Base-by-base conservation (phyloP, 92 coral and sea anemone genomes). In the Zoanthus gigantus region DNA sequence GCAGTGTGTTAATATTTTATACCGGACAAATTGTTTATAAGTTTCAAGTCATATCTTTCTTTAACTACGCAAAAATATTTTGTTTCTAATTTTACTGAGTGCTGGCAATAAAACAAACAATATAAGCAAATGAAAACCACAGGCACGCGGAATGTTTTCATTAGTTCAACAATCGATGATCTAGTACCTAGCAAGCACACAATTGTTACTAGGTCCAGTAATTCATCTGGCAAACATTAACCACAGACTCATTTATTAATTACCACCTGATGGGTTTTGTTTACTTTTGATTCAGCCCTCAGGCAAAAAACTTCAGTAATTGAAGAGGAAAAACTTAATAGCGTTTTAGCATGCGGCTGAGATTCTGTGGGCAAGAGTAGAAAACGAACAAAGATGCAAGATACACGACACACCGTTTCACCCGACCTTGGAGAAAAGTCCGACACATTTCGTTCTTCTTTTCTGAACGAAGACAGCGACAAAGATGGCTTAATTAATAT, bases 401-500 rank as follows among this genome's bases (percentile, higher is more conserved):
- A 18, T 61, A 5, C 68, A 61, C 68, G 45, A 16, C 45, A 46
- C 61, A 74, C 85, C 34, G 54, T 48, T 66, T 81, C 75, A 48
- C 61, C 85, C 23, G 60, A 46, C 12, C 23, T 63, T 60, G 58
- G 58, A 61, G 42, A 57, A 44, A 45, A 79, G n/a, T 63, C 84
- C 7, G 84, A 66, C 28, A 53, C 56, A 13, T 30, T 63, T 11
- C 85, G 85, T 18, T 44, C 74, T 2, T 60, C 74, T 46, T 81
- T 81, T 47, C n/a, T 63, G 17, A 28, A 29, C 7, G 74, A 42
- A 15, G 85, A 81, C 42, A 31, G 23, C 18, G 75, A 81, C 58
- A 28, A 66, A 10, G 85, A 81, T 46, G 85, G 85, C 17, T 32
- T 66, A 17, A 81, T 81, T 81, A 81, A 63, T 6, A 17, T 63